phyloP scores from a whole-genome alignment of 2,797 vertebrate species.

The Uromys caudimaculatus region DNA sequence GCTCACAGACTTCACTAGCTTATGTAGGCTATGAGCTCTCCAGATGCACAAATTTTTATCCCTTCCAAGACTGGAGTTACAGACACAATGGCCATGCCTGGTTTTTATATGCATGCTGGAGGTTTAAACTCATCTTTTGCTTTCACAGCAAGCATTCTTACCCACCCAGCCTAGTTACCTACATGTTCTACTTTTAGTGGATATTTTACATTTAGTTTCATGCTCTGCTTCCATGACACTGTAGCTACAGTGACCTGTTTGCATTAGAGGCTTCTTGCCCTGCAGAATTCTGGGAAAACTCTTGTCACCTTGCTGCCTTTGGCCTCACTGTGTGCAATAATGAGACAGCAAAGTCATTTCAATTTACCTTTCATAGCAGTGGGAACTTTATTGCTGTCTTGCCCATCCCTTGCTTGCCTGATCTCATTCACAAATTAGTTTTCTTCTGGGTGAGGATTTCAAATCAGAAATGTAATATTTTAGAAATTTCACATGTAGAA shows the following conservation, averaged over 20 bases:
- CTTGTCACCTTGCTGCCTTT: background rate
- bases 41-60: background rate
- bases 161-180: background rate
- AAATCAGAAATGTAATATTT: slow-evolving; percentile 34
- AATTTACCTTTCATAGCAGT: background rate
- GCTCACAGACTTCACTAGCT: background rate
- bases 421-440: background rate
- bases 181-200: background rate
- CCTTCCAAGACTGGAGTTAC: background rate
- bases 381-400: background rate
- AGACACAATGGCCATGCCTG: background rate
- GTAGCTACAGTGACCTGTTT: background rate
- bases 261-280: too few relatives aligned
- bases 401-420: background rate
- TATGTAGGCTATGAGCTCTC: background rate
- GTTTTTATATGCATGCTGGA: background rate
- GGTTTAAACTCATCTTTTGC: background rate
- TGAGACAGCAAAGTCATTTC: background rate
- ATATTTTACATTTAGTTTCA: background rate
- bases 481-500: background rate
- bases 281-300: accelerated
- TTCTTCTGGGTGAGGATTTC: background rate
- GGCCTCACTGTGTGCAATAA: background rate
- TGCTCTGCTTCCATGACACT: background rate
- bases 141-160: background rate